phyloP scores from a whole-genome alignment of 2,888 invertebrate genomes.

The Hololepta plana region DNA sequence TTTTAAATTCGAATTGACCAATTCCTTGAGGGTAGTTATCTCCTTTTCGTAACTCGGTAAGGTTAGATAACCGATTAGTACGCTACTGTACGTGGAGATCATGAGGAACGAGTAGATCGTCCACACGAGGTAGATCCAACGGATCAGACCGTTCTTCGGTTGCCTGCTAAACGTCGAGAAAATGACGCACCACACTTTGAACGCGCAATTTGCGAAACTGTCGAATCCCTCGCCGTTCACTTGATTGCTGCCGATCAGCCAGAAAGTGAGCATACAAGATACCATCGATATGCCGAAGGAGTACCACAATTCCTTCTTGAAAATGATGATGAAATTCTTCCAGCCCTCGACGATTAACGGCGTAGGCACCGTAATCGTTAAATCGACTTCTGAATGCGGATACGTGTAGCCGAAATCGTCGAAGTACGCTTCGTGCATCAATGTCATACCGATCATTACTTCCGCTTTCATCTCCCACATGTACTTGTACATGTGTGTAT shows the following conservation, averaged over 20 bases:
- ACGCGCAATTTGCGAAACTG: slow-evolving; percentile 31
- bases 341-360: background rate
- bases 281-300: slow-evolving; percentile 23
- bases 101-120: slow-evolving; percentile 5
- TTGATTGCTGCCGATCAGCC: background rate
- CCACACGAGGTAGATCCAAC: slow-evolving; percentile 6
- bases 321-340: slow-evolving; percentile 5
- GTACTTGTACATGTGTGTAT: slow-evolving; percentile 1
- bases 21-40: slow-evolving; percentile 6
- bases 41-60: slow-evolving; percentile 8
- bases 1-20: slow-evolving; percentile 6
- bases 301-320: background rate
- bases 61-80: slow-evolving; percentile 7
- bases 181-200: slow-evolving; percentile 12
- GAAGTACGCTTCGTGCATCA: background rate
- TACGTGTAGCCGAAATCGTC: slow-evolving; percentile 2
- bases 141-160: slow-evolving; percentile 6
- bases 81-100: slow-evolving; percentile 6
- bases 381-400: background rate
- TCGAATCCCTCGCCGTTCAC: background rate
- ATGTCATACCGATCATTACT: background rate
- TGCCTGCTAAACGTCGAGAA: slow-evolving; percentile 4
- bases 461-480: background rate
- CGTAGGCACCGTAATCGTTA: slow-evolving; percentile 1
- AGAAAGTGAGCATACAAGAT: slow-evolving; percentile 3